Evolutionary conservation across 2,888 invertebrate genomes (phyloP).

Genomic region (Ceriagrion tenellum): DNA sequence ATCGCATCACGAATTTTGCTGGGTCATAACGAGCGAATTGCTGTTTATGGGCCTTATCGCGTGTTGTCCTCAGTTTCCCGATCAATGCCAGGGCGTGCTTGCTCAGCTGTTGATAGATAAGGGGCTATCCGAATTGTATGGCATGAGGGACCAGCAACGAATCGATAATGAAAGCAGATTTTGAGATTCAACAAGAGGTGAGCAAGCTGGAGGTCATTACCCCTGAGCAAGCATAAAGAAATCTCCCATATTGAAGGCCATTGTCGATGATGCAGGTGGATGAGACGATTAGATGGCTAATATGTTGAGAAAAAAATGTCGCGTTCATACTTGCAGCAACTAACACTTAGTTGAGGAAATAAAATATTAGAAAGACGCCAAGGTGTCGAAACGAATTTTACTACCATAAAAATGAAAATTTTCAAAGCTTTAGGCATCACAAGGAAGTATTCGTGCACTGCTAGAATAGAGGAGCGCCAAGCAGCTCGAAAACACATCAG

Average conservation of each 20-base stretch:
- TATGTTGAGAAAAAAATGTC: too few species aligned
- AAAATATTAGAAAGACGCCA: too few species aligned
- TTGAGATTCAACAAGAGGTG: neutral
- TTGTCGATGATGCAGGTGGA: neutral
- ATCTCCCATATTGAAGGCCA: neutral
- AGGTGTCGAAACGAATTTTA: too few species aligned
- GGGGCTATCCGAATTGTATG: neutral
- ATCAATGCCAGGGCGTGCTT: neutral
- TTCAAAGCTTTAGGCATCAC: too few species aligned
- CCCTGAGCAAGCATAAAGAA: too few species aligned
- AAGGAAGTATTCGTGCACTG: too few species aligned
- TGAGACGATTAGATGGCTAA: neutral
- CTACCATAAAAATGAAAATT: too few species aligned
- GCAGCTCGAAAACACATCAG: too few species aligned
- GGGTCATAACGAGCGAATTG: neutral
- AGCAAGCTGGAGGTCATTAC: neutral
- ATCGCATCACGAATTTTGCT: neutral
- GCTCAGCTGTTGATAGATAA: slow-evolving; percentile 1
- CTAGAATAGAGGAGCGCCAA: too few species aligned
- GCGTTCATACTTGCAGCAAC: too few species aligned
- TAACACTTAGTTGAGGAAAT: too few species aligned
- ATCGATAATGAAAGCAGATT: neutral
- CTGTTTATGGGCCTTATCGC: neutral
- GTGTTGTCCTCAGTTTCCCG: neutral
- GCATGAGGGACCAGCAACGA: neutral